Conservation (phyloP, 2,113 vertebrate species). For the Oreocharis arfaki region DNA sequence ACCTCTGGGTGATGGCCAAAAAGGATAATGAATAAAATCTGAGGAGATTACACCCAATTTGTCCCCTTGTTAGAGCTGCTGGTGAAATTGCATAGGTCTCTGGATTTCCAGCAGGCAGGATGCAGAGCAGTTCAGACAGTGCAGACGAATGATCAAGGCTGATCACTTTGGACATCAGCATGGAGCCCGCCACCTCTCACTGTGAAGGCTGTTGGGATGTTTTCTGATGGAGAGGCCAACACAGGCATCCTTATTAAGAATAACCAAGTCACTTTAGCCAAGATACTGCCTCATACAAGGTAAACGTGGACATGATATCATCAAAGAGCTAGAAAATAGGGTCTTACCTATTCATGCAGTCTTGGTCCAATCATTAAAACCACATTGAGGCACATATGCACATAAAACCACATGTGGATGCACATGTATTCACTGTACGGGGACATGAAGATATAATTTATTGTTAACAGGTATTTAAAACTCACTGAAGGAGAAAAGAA, state of each 20-base stretch:
- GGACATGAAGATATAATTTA: neutral
- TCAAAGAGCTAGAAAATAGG: neutral
- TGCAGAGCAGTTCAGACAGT: neutral
- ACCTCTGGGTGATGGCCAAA: neutral
- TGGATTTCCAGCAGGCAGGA: neutral
- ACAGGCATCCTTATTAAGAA: neutral
- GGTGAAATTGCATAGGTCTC: fast-evolving
- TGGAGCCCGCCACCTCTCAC: fast-evolving
- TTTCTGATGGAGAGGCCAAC: neutral
- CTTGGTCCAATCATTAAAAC: neutral
- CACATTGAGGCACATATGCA: neutral
- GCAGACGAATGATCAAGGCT: neutral
- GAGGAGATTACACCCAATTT: neutral
- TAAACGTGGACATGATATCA: fast-evolving
- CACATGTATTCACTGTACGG: neutral
- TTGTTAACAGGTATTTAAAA: neutral
- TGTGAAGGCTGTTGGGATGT: neutral
- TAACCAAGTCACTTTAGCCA: neutral
- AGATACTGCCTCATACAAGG: neutral
- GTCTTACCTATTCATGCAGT: neutral
- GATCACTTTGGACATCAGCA: neutral
- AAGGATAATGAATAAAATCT: neutral
- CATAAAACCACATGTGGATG: fast-evolving
- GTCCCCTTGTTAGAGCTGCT: neutral
- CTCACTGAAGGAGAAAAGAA: neutral